These are phyloP conservation scores for Erebia aethiops DNA, from an alignment of 2,888 invertebrate genomes.

Conservation along the genomic window DNA sequence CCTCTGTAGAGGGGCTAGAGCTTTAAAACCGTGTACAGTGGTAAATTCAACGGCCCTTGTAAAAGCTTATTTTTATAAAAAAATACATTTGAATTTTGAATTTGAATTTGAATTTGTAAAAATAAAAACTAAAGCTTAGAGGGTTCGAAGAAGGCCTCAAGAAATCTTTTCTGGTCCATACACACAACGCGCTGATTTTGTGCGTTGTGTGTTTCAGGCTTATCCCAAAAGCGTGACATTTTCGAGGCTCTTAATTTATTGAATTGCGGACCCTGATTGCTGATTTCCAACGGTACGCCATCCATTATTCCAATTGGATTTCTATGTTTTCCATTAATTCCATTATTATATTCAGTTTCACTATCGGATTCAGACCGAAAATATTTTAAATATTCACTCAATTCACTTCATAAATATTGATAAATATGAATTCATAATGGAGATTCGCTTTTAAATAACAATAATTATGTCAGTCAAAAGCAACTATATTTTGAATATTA, in stretches of 20 bases:
- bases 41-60: too few relatives aligned
- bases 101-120: too few relatives aligned
- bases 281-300: conserved; percentile 22
- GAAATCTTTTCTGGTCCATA: not conserved
- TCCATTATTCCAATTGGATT: conserved; percentile 26
- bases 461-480: too few relatives aligned
- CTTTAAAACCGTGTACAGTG: too few relatives aligned
- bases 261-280: conserved; percentile 29
- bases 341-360: not conserved
- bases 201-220: not conserved
- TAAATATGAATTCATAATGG: too few relatives aligned
- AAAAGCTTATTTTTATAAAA: too few relatives aligned
- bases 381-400: not conserved
- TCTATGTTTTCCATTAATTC: conserved; percentile 18
- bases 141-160: too few relatives aligned
- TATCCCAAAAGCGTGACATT: conserved; percentile 26
- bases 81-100: too few relatives aligned
- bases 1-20: too few relatives aligned
- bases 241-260: conserved; percentile 34
- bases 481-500: too few relatives aligned
- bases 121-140: too few relatives aligned
- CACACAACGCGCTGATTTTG: not conserved
- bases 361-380: not conserved
- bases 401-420: not conserved
- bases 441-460: too few relatives aligned